These are phyloP conservation scores for Myotis lucifugus DNA, from an alignment of 2,113 vertebrate genomes.

Conservation along the genomic window DNA sequence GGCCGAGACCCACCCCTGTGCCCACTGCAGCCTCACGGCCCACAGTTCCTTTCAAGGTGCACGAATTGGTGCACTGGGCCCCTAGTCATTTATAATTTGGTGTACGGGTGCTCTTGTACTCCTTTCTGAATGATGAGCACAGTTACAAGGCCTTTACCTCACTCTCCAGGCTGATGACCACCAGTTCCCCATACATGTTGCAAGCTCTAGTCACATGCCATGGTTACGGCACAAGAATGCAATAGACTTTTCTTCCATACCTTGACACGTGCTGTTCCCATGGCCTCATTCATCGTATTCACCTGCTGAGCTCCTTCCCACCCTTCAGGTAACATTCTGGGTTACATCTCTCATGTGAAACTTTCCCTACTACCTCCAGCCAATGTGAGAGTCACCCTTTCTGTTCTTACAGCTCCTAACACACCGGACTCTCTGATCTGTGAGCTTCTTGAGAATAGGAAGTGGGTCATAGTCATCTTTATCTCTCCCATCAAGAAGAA, in stretches of 20 bases:
- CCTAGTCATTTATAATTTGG: neutral
- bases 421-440: neutral
- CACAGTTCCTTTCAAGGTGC: too few relatives aligned
- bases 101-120: neutral
- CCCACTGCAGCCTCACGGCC: too few relatives aligned
- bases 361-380: neutral
- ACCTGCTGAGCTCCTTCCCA: neutral
- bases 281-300: neutral
- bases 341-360: neutral
- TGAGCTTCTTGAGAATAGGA: neutral
- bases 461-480: neutral
- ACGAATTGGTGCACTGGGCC: too few relatives aligned
- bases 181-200: neutral
- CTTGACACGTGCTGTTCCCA: fast-evolving
- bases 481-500: neutral
- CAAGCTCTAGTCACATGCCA: neutral
- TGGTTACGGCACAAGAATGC: neutral
- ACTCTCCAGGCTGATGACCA: neutral
- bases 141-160: neutral
- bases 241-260: fast-evolving
- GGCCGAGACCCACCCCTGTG: too few relatives aligned
- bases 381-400: too few relatives aligned
- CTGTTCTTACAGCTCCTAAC: neutral
- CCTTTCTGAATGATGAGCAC: neutral
- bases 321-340: neutral